These are phyloP conservation scores for Paracentrotus lividus DNA, from an alignment of 53 echinoderm and acorn worm species.

Conservation along the genomic window DNA sequence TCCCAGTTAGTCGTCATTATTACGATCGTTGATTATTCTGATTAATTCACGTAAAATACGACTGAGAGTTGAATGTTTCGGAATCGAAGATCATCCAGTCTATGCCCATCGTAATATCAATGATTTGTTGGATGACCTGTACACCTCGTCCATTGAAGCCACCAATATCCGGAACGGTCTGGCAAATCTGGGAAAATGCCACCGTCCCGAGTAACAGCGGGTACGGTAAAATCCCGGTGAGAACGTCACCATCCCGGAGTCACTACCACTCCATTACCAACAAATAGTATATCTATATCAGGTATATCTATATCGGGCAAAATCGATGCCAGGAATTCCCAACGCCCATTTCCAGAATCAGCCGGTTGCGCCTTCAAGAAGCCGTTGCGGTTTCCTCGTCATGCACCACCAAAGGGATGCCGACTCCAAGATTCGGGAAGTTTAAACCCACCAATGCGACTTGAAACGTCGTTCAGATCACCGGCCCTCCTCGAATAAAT, in stretches of 20 bases:
- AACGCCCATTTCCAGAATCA: conserved; percentile 20
- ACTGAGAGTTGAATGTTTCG: conserved; percentile 10
- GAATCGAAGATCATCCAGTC: conserved; percentile 19
- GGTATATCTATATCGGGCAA: background rate
- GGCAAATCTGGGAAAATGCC: background rate
- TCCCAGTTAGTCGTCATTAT: conserved; percentile 36
- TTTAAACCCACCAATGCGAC: conserved; percentile 15
- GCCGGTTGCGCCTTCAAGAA: background rate
- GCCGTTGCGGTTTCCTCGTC: background rate
- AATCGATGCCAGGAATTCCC: background rate
- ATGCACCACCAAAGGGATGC: conserved; percentile 27
- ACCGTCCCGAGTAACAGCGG: background rate
- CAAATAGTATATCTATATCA: background rate
- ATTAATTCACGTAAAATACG: conserved; percentile 22
- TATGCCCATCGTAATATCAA: conserved; percentile 21
- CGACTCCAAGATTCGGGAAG: conserved; percentile 51
- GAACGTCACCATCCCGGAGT: background rate
- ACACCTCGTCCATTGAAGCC: background rate
- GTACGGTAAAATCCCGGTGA: conserved; percentile 12
- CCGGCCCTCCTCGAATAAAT: background rate
- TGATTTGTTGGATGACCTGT: conserved; percentile 51
- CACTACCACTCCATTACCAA: background rate
- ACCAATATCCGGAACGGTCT: background rate
- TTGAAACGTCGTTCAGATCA: background rate
- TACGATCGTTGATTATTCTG: background rate